phyloP scores from a whole-genome alignment of 2,113 vertebrate species.

The Paralichthys olivaceus region DNA sequence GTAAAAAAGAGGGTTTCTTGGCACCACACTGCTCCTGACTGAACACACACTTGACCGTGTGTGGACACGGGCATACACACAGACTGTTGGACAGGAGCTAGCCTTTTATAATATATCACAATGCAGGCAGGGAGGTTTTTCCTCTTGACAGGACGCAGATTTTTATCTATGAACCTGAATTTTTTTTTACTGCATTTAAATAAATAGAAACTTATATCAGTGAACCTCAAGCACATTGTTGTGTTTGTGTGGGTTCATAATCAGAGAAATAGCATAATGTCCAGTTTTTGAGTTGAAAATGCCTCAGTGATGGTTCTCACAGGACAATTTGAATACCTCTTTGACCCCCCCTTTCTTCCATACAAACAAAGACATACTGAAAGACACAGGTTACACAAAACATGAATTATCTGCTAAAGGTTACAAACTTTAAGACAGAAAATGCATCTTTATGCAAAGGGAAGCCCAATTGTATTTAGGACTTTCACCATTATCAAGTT shows the following conservation, averaged over 20 bases:
- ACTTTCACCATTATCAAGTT: no score
- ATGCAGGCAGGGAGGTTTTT: not conserved
- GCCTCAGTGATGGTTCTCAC: slow-evolving; percentile 74
- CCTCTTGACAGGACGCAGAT: not conserved
- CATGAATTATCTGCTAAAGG: not conserved
- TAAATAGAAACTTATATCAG: not conserved
- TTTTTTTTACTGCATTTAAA: not conserved
- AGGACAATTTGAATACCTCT: slow-evolving; percentile 74
- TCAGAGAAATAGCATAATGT: slow-evolving; percentile 87
- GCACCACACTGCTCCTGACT: slow-evolving; percentile 82
- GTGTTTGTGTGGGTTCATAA: slow-evolving; percentile 17
- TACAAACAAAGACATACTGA: not conserved
- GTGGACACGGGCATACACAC: slow-evolving; percentile 23
- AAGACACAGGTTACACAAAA: not conserved
- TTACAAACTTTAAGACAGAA: no score
- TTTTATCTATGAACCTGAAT: no score
- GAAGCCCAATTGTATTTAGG: no score
- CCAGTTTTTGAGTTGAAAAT: slow-evolving; percentile 65
- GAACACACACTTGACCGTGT: slow-evolving; percentile 47
- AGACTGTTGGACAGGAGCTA: slow-evolving; percentile 25
- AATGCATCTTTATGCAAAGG: no score
- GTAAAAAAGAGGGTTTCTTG: slow-evolving; percentile 79
- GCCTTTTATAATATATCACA: not conserved
- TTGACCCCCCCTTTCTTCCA: no score
- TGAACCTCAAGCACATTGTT: not conserved